A percentile compares a stretch with the other conserved stretches of the same genome.
These are phyloP conservation scores for Lampropteryx suffumata DNA, from an alignment of 2,888 invertebrate species.

Conservation along the genomic window DNA sequence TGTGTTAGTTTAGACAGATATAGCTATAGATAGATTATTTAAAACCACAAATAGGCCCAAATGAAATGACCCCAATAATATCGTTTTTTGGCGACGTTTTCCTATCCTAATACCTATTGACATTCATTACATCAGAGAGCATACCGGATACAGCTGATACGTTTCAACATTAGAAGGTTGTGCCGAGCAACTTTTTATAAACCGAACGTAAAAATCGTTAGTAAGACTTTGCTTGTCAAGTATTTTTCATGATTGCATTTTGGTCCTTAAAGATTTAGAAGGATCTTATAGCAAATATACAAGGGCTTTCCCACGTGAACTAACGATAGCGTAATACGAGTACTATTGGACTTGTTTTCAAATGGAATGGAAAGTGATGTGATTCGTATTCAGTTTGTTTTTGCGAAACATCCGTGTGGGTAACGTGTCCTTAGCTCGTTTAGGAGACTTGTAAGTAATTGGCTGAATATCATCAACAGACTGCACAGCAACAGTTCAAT, in stretches of 20 bases:
- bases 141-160: conserved; percentile 66
- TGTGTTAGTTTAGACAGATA: too few species aligned
- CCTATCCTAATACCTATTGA: conserved; percentile 42
- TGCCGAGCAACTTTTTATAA: conserved; percentile 43
- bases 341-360: conserved; percentile 31
- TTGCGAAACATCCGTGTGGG: conserved; percentile 49
- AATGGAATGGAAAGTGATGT: conserved; percentile 49
- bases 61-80: conserved; percentile 17
- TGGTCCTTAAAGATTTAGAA: conserved; percentile 15
- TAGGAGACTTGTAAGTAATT: conserved; percentile 8
- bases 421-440: conserved; percentile 33
- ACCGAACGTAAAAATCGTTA: conserved; percentile 24
- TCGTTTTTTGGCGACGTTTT: conserved; percentile 35
- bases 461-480: conserved; percentile 2
- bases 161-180: conserved; percentile 62
- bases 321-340: conserved; percentile 12
- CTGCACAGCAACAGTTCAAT: neutral
- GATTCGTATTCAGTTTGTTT: conserved; percentile 49
- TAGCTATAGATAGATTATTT: too few species aligned
- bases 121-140: conserved; percentile 58
- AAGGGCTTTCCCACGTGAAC: conserved; percentile 30
- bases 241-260: conserved; percentile 3
- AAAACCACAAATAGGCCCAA: conserved; percentile 40
- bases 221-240: conserved; percentile 13
- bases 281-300: conserved; percentile 18